These are phyloP conservation scores for Bryconaethiops microstoma DNA, from an alignment of 2,797 vertebrate genomes.

Conservation along the genomic window DNA sequence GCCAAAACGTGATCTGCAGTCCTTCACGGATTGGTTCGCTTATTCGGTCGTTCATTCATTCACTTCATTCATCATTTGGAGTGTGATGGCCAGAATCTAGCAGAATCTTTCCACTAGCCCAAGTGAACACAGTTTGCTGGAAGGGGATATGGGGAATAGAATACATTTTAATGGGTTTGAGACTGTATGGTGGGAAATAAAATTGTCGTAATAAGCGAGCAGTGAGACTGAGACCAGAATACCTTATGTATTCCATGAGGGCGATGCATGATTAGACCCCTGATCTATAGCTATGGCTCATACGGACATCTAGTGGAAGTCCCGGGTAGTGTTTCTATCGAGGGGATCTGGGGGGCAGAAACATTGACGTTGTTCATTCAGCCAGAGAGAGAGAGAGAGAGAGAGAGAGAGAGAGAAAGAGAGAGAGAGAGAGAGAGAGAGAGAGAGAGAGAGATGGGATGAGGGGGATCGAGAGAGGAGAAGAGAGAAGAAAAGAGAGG, in stretches of 20 bases:
- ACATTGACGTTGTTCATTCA: slow-evolving; percentile 41
- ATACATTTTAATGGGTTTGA: not conserved
- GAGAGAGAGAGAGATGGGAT: not conserved
- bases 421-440: slow-evolving; percentile 20
- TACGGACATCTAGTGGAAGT: slow-evolving; percentile 68
- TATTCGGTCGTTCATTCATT: not conserved
- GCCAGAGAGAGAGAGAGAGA: slow-evolving; percentile 32
- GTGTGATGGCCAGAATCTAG: too few relatives aligned
- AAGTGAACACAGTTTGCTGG: not conserved
- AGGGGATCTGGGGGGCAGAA: slow-evolving; percentile 59
- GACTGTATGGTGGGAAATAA: not conserved
- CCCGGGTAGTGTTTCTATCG: slow-evolving; percentile 51
- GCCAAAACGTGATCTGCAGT: slow-evolving; percentile 16
- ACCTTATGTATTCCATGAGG: not conserved
- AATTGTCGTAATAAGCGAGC: not conserved
- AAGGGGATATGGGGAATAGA: not conserved
- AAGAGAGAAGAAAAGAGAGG: slow-evolving; percentile 31
- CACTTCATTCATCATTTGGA: not conserved
- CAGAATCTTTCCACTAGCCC: too few relatives aligned
- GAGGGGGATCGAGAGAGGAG: not conserved
- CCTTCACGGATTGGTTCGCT: not conserved
- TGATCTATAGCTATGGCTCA: slow-evolving; percentile 49
- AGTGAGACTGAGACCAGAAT: not conserved
- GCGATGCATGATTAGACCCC: not conserved
- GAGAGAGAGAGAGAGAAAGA: not conserved